Conservation (phyloP, 2,113 vertebrate genomes). For the Hyperoodon ampullatus region DNA sequence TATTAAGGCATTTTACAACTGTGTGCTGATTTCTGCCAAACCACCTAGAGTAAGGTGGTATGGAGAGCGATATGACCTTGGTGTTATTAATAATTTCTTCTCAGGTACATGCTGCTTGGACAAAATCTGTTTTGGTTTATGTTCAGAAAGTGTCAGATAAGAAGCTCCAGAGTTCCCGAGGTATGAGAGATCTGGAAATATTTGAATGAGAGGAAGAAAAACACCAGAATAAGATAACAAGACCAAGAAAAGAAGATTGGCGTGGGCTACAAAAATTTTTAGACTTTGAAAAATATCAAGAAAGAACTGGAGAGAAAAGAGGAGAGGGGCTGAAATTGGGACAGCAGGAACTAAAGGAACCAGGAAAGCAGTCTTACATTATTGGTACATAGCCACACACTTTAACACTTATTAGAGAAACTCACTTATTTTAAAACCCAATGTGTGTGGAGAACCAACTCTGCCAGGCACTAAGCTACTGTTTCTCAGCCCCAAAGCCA, state of each 20-base stretch:
- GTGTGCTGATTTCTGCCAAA: background rate
- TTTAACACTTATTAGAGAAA: background rate
- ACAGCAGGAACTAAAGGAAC: background rate
- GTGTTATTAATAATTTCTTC: background rate
- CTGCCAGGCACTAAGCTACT: background rate
- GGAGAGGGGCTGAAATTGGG: background rate
- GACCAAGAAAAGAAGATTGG: background rate
- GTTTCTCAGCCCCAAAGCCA: background rate
- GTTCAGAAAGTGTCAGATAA: background rate
- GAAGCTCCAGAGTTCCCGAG: background rate
- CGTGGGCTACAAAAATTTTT: background rate
- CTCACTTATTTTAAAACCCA: background rate
- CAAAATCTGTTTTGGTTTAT: background rate
- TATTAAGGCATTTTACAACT: background rate
- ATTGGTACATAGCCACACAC: background rate
- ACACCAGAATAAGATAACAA: background rate
- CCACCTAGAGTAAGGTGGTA: background rate
- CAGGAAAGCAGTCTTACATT: background rate
- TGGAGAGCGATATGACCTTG: background rate
- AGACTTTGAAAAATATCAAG: background rate
- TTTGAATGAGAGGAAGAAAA: background rate
- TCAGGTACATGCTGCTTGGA: background rate
- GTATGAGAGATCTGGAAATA: background rate
- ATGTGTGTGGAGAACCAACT: background rate
- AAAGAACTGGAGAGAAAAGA: background rate